Evolutionary conservation across 2,888 invertebrate genomes (phyloP), one percentile per base, ranked within the genome.

Genomic region (Pristionchus arcanus): DNA sequence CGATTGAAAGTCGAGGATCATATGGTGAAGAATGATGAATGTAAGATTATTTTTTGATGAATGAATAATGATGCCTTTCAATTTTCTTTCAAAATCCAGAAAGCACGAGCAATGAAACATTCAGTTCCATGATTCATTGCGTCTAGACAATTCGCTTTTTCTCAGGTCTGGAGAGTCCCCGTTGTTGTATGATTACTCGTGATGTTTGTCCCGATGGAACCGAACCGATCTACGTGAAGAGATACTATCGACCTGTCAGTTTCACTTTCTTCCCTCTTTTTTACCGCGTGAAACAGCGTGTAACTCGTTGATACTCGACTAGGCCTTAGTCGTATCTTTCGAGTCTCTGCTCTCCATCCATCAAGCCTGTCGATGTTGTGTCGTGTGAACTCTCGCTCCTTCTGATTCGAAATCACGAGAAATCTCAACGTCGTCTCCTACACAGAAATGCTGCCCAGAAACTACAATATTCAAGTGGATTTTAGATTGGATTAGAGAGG

Each of bases 191-290:
- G 90, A 90, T 93, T 15, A 87, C 83, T 25, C 89, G 91, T 37
- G 89, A 90, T n/a, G 90, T 89, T 2, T 93, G 93, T 77, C 89
- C 89, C 3, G 92, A 92, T 89, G 92, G 92, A 34, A 34, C 91
- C 4, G 91, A 91, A 42, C 92, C 92, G 16, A 90, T 88, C 55
- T 90, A 90, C 68, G 92, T 93, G 16, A 92, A 92, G 37, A 89
- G 93, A 87, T 93, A 92, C 90, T 93, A 93, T 63, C 90, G 93
- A 66, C 93, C 93, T 89, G 93, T 92, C 25, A 84, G 91, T 91
- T 71, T 34, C 21, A 21, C 53, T 31, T 2, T 25, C 59, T 34
- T 34, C 31, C 9, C 55, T 31, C 25, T 2, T 11, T 37, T 25
- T 34, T 25, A 2, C 34, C 63, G 0, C n/a, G 63, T 21, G 63